phyloP scores from a whole-genome alignment of 2,113 vertebrate genomes.

The Leptobrachium ailaonicum region DNA sequence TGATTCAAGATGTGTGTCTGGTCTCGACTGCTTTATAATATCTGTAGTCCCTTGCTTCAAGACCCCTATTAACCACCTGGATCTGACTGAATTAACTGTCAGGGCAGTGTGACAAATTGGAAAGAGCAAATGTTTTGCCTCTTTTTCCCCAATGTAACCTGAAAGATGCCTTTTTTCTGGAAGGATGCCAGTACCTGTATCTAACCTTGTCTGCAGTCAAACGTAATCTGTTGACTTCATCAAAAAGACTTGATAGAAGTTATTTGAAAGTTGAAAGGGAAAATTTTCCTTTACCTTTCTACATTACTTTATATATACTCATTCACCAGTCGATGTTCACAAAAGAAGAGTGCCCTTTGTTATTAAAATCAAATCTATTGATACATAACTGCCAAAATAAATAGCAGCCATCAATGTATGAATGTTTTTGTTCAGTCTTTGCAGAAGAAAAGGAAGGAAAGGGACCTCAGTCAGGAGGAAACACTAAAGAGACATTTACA shows the following conservation, averaged over 20 bases:
- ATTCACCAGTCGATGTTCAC: too few relatives aligned
- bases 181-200: constrained; percentile 28
- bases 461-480: too few relatives aligned
- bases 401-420: too few relatives aligned
- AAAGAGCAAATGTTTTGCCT: constrained; percentile 43
- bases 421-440: too few relatives aligned
- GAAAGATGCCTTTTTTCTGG: constrained; percentile 31
- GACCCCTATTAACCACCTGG: constrained; percentile 49
- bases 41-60: constrained; percentile 31
- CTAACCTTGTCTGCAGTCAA: constrained; percentile 42
- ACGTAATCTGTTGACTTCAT: constrained; percentile 19
- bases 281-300: neutral
- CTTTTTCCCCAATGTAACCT: constrained; percentile 39
- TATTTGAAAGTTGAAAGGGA: constrained; percentile 15
- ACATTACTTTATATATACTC: too few relatives aligned
- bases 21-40: constrained; percentile 7
- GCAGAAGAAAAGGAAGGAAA: too few relatives aligned
- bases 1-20: constrained; percentile 32
- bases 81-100: constrained; percentile 48
- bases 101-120: constrained; percentile 43
- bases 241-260: constrained; percentile 16
- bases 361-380: too few relatives aligned
- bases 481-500: too few relatives aligned
- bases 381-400: too few relatives aligned
- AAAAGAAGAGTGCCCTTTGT: too few relatives aligned